These are phyloP conservation scores for Macrosiphum euphorbiae DNA, from an alignment of 2,888 invertebrate genomes.

Conservation along the genomic window DNA sequence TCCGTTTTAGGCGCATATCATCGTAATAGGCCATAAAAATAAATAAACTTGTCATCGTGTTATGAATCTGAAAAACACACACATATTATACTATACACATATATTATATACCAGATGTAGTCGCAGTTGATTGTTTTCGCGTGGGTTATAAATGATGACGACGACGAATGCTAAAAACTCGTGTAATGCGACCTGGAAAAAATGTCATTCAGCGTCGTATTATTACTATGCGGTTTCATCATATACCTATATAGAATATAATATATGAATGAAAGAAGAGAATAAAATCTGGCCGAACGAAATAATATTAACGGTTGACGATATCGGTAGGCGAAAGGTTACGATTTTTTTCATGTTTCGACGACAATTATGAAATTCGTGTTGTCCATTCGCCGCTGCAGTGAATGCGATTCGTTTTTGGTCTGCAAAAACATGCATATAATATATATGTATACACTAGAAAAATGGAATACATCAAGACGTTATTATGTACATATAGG, in stretches of 20 bases:
- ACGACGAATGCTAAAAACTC: background rate
- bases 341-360: background rate
- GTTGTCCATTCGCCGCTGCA: background rate
- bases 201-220: background rate
- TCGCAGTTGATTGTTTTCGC: slow-evolving; percentile 19
- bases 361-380: background rate
- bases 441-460: too few relatives aligned
- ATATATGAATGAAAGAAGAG: background rate
- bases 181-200: background rate
- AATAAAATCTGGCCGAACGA: background rate
- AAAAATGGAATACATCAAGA: background rate
- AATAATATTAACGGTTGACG: background rate
- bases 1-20: slow-evolving; percentile 39
- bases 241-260: background rate
- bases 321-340: background rate
- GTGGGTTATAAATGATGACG: background rate
- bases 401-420: background rate
- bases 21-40: slow-evolving; percentile 43
- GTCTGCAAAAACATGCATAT: background rate
- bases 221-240: background rate
- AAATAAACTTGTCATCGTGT: slow-evolving; percentile 45
- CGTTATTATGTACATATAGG: background rate
- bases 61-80: slow-evolving; percentile 32
- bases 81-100: background rate
- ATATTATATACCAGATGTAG: background rate